Evolutionary conservation across 2,113 vertebrate genomes (phyloP).

Genomic region (Coryphaenoides rupestris): DNA sequence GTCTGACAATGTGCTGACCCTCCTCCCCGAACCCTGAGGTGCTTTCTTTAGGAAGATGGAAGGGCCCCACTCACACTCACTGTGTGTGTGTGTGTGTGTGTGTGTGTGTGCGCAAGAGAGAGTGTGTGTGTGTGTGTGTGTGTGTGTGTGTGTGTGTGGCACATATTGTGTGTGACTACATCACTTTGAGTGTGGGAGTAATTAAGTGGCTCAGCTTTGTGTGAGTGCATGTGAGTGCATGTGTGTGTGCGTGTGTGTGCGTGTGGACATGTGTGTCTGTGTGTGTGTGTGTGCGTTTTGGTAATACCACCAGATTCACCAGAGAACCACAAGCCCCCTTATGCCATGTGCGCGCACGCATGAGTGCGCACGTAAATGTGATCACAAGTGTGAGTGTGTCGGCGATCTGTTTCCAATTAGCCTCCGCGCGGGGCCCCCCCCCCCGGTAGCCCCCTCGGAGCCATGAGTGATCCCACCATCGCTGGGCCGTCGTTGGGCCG

Average conservation of each 20-base stretch:
- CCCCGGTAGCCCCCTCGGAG: conserved; percentile 50
- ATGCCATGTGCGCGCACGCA: neutral
- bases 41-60: conserved; percentile 50
- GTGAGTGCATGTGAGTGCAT: neutral
- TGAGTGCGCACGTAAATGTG: conserved; percentile 46
- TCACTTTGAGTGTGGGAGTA: conserved; percentile 50
- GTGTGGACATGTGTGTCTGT: conserved; percentile 1
- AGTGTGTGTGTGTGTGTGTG: conserved; percentile 41
- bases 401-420: conserved; percentile 64
- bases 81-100: conserved; percentile 52
- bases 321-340: too few relatives aligned
- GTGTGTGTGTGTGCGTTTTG: neutral
- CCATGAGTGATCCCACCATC: conserved; percentile 68
- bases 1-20: conserved; percentile 67
- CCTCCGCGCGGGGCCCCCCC: conserved; percentile 42
- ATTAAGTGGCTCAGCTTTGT: conserved; percentile 39
- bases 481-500: conserved; percentile 48
- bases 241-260: conserved; percentile 38
- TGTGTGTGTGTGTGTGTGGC: conserved; percentile 43
- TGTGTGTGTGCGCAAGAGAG: conserved; percentile 52
- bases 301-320: too few relatives aligned
- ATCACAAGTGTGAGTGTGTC: conserved; percentile 53
- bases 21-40: conserved; percentile 59
- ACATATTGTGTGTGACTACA: conserved; percentile 49
- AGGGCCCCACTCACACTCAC: conserved; percentile 55